Conservation (phyloP, 2,113 vertebrate species). For the Zapus hudsonius region DNA sequence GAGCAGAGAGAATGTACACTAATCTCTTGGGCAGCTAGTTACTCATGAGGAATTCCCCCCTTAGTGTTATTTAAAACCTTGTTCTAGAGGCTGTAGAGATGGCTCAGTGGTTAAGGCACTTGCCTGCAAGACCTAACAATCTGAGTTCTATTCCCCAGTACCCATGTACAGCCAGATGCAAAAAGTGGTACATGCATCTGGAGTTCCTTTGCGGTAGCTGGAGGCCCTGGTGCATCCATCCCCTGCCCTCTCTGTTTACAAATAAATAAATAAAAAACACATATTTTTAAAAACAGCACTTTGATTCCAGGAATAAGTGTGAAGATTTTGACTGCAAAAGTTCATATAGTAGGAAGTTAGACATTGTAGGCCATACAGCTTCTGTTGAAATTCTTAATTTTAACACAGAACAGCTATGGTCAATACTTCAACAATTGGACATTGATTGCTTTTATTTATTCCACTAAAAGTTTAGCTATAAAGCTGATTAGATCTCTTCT, state of each 20-base stretch:
- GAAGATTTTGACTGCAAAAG: neutral
- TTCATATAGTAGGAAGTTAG: neutral
- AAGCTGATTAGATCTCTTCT: neutral
- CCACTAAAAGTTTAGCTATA: neutral
- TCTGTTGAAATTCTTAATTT: neutral
- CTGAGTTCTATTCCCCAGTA: too few species aligned
- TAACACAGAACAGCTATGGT: neutral
- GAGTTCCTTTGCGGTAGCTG: too few species aligned
- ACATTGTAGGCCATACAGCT: neutral
- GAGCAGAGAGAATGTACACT: neutral
- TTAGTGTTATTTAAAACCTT: neutral
- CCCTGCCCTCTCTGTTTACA: too few species aligned
- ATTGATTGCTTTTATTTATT: neutral
- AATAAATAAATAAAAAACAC: too few species aligned
- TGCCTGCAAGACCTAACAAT: too few species aligned
- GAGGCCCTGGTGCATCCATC: too few species aligned
- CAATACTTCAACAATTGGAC: neutral
- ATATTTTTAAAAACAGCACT: neutral
- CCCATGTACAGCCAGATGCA: too few species aligned
- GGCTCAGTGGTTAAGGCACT: too few species aligned
- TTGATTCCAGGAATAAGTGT: slow-evolving; percentile 11
- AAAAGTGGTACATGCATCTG: too few species aligned
- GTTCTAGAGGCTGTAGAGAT: too few species aligned
- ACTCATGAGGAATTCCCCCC: neutral
- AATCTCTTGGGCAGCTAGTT: slow-evolving; percentile 8